A percentile compares a stretch with the other conserved stretches of the same genome.
phyloP scores from a whole-genome alignment of 2,888 invertebrate genomes.

The Mamestra brassicae region DNA sequence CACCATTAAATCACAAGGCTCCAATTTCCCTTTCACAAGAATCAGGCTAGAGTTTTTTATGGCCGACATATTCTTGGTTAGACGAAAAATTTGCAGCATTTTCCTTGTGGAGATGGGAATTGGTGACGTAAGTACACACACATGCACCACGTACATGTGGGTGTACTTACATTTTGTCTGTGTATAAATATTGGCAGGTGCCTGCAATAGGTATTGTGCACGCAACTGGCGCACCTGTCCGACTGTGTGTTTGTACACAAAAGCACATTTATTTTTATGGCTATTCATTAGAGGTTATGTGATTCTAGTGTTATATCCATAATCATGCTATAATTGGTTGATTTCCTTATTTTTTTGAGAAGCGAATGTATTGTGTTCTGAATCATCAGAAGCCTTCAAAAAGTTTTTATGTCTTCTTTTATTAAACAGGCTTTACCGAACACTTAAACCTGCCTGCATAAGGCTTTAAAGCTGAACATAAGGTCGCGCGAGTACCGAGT shows the following conservation, averaged over 20 bases:
- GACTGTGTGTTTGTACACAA: conserved; percentile 34
- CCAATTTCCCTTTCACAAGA: conserved; percentile 54
- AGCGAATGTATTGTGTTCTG: background rate
- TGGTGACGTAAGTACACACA: conserved; percentile 17
- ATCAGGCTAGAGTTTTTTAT: background rate
- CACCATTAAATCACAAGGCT: conserved; percentile 55
- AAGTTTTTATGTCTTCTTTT: background rate
- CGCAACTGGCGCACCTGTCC: conserved; percentile 55
- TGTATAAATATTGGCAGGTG: conserved; percentile 56
- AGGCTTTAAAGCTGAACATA: conserved; percentile 49
- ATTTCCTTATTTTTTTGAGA: conserved; percentile 32
- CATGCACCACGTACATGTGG: conserved; percentile 3
- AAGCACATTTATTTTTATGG: conserved; percentile 48
- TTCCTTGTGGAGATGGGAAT: conserved; percentile 21
- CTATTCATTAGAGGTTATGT: conserved; percentile 28
- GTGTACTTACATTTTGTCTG: conserved; percentile 23
- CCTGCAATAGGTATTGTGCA: conserved; percentile 50
- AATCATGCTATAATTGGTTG: conserved; percentile 22
- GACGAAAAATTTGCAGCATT: background rate
- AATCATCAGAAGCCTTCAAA: conserved; percentile 17
- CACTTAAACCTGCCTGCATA: conserved; percentile 41
- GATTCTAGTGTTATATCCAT: conserved; percentile 11
- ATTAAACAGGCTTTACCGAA: conserved; percentile 9
- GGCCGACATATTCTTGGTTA: background rate
- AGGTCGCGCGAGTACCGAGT: conserved; percentile 62